Evolutionary conservation across 2,797 vertebrate genomes (phyloP), one percentile per base, ranked within the genome.

Genomic region (Scarus forsteni): DNA sequence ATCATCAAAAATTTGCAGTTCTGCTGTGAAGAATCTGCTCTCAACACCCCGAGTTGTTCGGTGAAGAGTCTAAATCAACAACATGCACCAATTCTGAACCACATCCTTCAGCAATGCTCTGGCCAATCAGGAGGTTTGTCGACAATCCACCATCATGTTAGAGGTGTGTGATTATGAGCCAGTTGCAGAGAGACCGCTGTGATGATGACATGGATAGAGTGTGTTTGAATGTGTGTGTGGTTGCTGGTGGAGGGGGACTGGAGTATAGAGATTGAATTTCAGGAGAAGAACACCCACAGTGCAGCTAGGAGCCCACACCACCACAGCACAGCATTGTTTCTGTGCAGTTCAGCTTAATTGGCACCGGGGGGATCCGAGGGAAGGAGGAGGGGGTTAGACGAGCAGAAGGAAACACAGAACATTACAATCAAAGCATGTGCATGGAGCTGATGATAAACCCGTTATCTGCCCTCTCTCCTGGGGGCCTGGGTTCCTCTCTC

Each of bases 281-380:
- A 89, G 89, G 70, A 81, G 88, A 54, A 89, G 92, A 95, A 95
- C 93, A 95, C 93, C 93, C 93, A 95, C 92, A 70, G 84, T 43
- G 92, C 80, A 76, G 79, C 73, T 60, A 62, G 73, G 67, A 86
- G 79, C 81, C 80, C 84, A 85, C 87, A 88, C 55, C 46, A 79
- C 87, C 93, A 95, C 82, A 96, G 95, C 92, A 90, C 92, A 93
- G 95, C 93, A 97, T 97, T 98, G 96, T 97, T 96, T 97, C 94
- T 95, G 94, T 96, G 93, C 92, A 94, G 94, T 94, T 95, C 94
- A 92, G 92, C 94, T 95, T 97, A 98, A 98, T 96, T 98, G 96
- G 95, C 94, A 96, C 94, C 91, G 80, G 86, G 95, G 95, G 96
- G 95, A 95, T 96, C 93, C 90, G 89, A 88, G 93, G 91, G 93